Conservation (phyloP, 37 sponge, comb jelly and placozoan genomes). For the Spongilla lacustris region DNA sequence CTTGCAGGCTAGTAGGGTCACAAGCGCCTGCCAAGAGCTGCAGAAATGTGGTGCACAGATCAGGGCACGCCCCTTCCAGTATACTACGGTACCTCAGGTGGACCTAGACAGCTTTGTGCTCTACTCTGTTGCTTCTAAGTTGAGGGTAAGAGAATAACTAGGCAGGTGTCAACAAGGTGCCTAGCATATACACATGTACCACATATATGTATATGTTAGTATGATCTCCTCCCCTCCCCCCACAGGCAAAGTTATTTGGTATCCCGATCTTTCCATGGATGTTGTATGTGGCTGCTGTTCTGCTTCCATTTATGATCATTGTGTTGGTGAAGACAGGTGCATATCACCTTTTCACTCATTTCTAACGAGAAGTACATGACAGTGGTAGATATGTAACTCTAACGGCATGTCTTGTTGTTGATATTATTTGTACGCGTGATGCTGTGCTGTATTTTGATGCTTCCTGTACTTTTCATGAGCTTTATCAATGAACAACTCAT, state of each 20-base stretch:
- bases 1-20: conserved; percentile 77
- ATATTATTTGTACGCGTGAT: no score
- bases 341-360: background rate
- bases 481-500: no score
- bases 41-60: conserved; percentile 40
- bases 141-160: conserved; percentile 27
- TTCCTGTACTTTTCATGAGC: no score
- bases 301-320: conserved; percentile 38
- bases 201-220: background rate
- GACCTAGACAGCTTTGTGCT: conserved; percentile 68
- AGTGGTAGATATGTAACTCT: no score
- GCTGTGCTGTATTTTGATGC: no score
- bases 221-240: background rate
- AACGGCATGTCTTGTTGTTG: no score
- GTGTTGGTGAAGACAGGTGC: conserved; percentile 20
- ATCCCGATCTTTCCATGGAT: conserved; percentile 77
- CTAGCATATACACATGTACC: no score
- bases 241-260: conserved; percentile 77
- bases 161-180: background rate
- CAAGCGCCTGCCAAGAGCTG: conserved; percentile 46
- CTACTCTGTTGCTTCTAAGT: conserved; percentile 35
- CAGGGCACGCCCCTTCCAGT: conserved; percentile 69
- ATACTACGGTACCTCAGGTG: conserved; percentile 50
- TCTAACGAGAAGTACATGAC: no score
- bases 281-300: conserved; percentile 19